These are phyloP conservation scores for Drosophila nikananu DNA, from an alignment of 1,140 invertebrate genomes.

Conservation along the genomic window DNA sequence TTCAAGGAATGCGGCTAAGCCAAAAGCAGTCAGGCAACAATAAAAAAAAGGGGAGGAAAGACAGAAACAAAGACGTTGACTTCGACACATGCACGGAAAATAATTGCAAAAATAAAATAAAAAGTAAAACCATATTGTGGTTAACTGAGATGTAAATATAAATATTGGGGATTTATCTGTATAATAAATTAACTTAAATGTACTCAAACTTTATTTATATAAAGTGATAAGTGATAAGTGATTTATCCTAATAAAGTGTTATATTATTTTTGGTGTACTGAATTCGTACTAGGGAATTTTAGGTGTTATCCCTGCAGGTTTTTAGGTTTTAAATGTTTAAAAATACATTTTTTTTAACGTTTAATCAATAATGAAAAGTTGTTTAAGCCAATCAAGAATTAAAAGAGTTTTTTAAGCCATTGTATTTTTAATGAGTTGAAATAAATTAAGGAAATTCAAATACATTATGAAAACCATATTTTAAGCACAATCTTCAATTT, in stretches of 20 bases:
- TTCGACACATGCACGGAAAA: constrained; percentile 31
- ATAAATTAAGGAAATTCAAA: too few species aligned
- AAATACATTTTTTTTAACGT: background rate
- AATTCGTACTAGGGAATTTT: background rate
- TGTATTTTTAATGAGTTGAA: too few species aligned
- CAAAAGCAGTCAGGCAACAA: constrained; percentile 51
- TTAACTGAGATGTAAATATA: background rate
- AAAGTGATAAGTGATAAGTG: too few species aligned
- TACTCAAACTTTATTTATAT: background rate
- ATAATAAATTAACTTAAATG: background rate
- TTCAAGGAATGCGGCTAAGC: constrained; percentile 69
- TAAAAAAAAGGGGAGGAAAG: background rate
- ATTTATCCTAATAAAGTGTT: background rate
- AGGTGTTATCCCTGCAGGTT: background rate
- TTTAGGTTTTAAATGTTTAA: background rate
- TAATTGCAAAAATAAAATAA: constrained; percentile 5
- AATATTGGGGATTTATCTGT: background rate
- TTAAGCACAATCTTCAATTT: background rate
- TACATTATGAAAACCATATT: too few species aligned
- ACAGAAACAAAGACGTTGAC: constrained; percentile 38
- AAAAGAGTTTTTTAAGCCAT: too few species aligned
- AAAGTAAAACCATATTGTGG: background rate
- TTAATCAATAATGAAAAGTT: too few species aligned
- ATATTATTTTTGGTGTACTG: too few species aligned
- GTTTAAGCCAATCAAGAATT: too few species aligned